A percentile compares a stretch with the other conserved stretches of the same genome.
These are phyloP conservation scores for Yasuhikotakia modesta DNA, from an alignment of 2,797 vertebrate genomes.

Conservation along the genomic window DNA sequence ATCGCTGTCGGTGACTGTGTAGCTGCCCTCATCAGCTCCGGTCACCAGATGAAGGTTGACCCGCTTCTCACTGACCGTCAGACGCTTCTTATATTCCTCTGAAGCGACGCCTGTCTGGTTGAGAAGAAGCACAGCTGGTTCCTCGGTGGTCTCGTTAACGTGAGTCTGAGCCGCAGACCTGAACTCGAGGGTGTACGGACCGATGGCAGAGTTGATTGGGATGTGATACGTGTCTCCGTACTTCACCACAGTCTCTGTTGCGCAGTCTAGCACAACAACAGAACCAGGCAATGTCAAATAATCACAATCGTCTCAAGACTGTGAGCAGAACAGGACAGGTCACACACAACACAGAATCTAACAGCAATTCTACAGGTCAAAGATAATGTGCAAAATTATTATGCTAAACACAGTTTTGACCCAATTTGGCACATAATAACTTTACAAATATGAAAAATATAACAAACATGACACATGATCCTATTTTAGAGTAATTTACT, in stretches of 20 bases:
- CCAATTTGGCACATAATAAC: no score
- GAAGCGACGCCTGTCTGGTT: conserved; percentile 61
- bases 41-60: conserved; percentile 70
- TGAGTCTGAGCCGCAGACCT: conserved; percentile 60
- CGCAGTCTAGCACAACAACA: conserved; percentile 69
- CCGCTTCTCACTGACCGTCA: conserved; percentile 63
- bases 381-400: no score
- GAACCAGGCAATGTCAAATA: background rate
- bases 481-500: no score
- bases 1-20: conserved; percentile 69
- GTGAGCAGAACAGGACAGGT: no score
- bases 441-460: no score
- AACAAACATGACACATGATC: no score
- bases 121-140: conserved; percentile 65
- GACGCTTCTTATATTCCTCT: conserved; percentile 68
- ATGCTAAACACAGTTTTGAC: no score
- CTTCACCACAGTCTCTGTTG: conserved; percentile 73
- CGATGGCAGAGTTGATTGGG: conserved; percentile 63
- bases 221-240: conserved; percentile 75
- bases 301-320: no score
- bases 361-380: no score
- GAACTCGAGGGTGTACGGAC: conserved; percentile 76
- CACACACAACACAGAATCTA: background rate
- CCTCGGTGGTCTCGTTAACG: conserved; percentile 62
- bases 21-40: conserved; percentile 76